Evolutionary conservation across 2,113 vertebrate genomes (phyloP), one percentile per base, ranked within the genome.

Genomic region (Siphamia tubifer): DNA sequence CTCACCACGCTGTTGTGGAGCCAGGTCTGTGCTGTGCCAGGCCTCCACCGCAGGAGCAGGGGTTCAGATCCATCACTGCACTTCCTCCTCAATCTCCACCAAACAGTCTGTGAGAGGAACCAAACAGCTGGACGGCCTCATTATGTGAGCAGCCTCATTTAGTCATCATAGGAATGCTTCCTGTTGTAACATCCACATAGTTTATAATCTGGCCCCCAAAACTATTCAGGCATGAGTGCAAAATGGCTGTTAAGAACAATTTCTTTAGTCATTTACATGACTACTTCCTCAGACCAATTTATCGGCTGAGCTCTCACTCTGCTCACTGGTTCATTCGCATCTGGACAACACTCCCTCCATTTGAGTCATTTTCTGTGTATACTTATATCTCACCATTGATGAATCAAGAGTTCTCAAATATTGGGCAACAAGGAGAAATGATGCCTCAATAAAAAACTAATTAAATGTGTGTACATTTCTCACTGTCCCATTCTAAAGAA

Each of bases 191-290:
- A 78, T 90, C 79, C 74, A 40, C 58, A 61, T 55, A 38, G 65
- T 83, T 87, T 87, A 79, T 78, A 82, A 84, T 88, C 71, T 78
- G 63, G 51, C 71, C 76, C 76, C 70, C 71, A 69, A 82, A 86
- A 88, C 75, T 74, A 74, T 79, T 63, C 57, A 68, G 73, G 82
- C 85, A 81, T 80, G 60, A 80, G 86, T 79, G 80, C 82, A 83
- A 86, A 85, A 86, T 77, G 71, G 77, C 83, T 82, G 82, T 87
- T 92, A 77, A 71, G 82, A 83, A 84, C 88, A 87, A 89, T 92
- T 90, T 88, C 76, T 84, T 62, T 43, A 77, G 83, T 88, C 87
- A 88, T 90, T 90, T 92, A 88, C 90, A 91, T 89, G 92, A 91
- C 81, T 88, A 87, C 87, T 91, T 91, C 89, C 91, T 91, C 82